Percentiles rank a stretch among this genome's conserved stretches.
phyloP scores from a whole-genome alignment of 2,888 invertebrate genomes.

The Allacma fusca region DNA sequence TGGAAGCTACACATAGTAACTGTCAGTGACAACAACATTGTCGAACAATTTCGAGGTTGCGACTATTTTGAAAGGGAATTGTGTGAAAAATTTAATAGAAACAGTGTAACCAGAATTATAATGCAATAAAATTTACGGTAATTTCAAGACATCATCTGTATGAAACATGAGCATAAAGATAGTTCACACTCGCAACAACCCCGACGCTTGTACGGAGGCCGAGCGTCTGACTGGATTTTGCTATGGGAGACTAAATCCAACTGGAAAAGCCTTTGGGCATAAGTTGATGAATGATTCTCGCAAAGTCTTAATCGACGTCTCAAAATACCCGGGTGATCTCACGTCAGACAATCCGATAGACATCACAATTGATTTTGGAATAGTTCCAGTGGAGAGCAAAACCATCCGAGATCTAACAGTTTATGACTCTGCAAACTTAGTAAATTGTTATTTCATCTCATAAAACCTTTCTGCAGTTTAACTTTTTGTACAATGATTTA shows the following conservation, averaged over 20 bases:
- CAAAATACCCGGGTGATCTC: constrained; percentile 11
- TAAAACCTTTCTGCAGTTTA: neutral
- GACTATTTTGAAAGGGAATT: too few relatives aligned
- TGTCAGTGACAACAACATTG: too few relatives aligned
- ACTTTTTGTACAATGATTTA: neutral
- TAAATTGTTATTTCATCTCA: constrained; percentile 17
- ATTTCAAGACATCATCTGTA: too few relatives aligned
- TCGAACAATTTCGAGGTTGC: too few relatives aligned
- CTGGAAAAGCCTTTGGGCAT: constrained; percentile 16
- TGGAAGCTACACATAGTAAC: too few relatives aligned
- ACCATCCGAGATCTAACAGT: constrained; percentile 46
- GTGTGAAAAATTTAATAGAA: too few relatives aligned
- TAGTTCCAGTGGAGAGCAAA: constrained; percentile 49
- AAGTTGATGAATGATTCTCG: constrained; percentile 26
- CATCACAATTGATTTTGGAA: constrained; percentile 49
- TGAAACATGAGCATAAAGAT: constrained; percentile 42
- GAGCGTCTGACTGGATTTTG: constrained; percentile 39
- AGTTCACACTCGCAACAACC: neutral
- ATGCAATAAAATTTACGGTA: too few relatives aligned
- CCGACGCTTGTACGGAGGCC: neutral
- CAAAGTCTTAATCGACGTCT: constrained; percentile 29
- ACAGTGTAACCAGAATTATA: too few relatives aligned
- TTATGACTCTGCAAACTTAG: constrained; percentile 38
- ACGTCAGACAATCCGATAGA: constrained; percentile 40
- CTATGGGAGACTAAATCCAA: constrained; percentile 32